Evolutionary conservation across 2,888 invertebrate species (phyloP).

Genomic region (Drosophila yooni): DNA sequence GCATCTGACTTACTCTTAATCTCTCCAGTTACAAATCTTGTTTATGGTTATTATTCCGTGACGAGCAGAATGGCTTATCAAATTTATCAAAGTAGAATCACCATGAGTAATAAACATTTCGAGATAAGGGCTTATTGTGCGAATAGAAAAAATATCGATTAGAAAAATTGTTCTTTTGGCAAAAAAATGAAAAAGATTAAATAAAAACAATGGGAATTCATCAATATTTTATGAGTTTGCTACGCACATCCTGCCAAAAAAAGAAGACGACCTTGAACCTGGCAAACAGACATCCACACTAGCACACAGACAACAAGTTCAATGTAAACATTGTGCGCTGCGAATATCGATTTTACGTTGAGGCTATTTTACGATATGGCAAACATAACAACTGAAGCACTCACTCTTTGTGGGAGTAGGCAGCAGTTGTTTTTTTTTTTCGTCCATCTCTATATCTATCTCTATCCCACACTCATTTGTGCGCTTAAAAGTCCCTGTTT

Average conservation of each 20-base stretch:
- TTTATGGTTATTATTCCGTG: not conserved
- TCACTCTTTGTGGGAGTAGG: slow-evolving; percentile 3
- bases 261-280: slow-evolving; percentile 31
- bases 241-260: not conserved
- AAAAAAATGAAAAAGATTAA: not conserved
- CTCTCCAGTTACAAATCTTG: slow-evolving; percentile 1
- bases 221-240: not conserved
- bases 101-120: slow-evolving; percentile 8
- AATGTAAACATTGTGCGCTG: slow-evolving; percentile 15
- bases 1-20: not conserved
- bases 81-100: slow-evolving; percentile 23
- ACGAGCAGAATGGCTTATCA: slow-evolving; percentile 1
- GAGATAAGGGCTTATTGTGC: not conserved
- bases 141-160: slow-evolving; percentile 7
- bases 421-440: not conserved
- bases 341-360: slow-evolving; percentile 36
- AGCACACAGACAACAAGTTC: not conserved
- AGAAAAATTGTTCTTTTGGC: not conserved
- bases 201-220: not conserved
- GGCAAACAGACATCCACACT: not conserved
- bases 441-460: not conserved
- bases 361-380: slow-evolving; percentile 4
- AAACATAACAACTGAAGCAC: slow-evolving; percentile 2
- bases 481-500: slow-evolving; percentile 12
- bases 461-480: slow-evolving; percentile 3